A percentile compares a stretch with the other conserved stretches of the same genome.
These are phyloP conservation scores for Tragelaphus buxtoni DNA, from an alignment of 2,113 vertebrate species.

Conservation along the genomic window DNA sequence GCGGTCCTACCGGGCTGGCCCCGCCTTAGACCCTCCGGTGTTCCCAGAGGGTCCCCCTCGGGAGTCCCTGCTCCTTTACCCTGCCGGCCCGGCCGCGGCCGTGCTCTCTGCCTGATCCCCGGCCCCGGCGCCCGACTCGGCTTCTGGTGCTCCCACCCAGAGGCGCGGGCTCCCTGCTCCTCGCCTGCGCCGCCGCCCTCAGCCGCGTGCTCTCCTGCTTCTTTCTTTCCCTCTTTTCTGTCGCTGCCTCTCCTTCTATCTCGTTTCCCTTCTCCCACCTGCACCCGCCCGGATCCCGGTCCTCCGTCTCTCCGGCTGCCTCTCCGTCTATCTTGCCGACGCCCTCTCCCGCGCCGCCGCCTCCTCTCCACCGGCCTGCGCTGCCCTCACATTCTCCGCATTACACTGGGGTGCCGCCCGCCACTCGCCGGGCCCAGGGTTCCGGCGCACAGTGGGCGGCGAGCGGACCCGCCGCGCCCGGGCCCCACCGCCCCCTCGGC, in stretches of 20 bases:
- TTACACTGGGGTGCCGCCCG: neutral
- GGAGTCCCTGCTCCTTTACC: neutral
- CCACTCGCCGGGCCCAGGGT: neutral
- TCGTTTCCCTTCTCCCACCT: neutral
- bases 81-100: neutral
- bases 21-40: neutral
- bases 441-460: neutral
- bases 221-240: neutral
- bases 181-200: neutral
- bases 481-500: neutral
- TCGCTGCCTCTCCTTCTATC: neutral
- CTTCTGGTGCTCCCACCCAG: neutral
- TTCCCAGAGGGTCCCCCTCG: neutral
- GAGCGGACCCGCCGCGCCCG: neutral
- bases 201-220: neutral
- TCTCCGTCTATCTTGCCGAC: neutral
- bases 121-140: neutral
- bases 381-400: conserved; percentile 53
- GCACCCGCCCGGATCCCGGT: neutral
- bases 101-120: neutral
- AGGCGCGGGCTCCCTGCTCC: neutral
- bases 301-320: neutral
- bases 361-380: neutral
- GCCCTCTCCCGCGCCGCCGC: neutral
- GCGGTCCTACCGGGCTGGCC: neutral